Evolutionary conservation across 1,140 invertebrate genomes (phyloP), one percentile per base, ranked within the genome.

Genomic region (Saccostrea cuccullata): DNA sequence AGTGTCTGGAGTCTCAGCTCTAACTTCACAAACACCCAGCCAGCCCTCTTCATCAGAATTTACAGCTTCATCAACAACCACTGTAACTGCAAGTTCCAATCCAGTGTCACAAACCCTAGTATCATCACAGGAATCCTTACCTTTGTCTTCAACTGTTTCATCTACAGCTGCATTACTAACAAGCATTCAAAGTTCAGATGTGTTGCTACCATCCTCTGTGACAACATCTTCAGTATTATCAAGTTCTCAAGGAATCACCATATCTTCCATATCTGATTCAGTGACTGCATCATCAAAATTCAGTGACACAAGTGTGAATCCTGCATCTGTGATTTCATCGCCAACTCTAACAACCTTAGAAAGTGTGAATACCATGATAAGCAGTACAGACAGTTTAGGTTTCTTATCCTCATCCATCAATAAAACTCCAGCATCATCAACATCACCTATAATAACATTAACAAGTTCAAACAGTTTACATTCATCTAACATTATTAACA

Each of bases 201-300:
- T 36, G 1, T 2, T 77, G 12, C 15, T 36, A 8, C 30, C 70
- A 30, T 77, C 70, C 23, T 26, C 70, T 3, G 2, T 77, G 12
- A 77, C 23, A 84, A 12, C 82, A 84, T 84, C 82, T n/a, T 84
- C 40, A 84, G 20, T 12, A 17, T 84, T 36, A 82, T 30, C 77
- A 64, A 64, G 58, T 64, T 20, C 58, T 64, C 58, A 64, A 20
- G 58, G n/a, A 64, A 64, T 6, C n/a, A 64, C 26, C 23, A 77
- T 9, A 2, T 67, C 60, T n/a, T 67, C 17, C n/a, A 67, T 23
- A 67, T n/a, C 60, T 67, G 60, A 9, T 36, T 30, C 26, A 77
- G 30, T 77, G 23, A 36, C 30, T 15, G 30, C 30, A 77, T 36
- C 70, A 36, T 77, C 26, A 30, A 15, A 26, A 26, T 13, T 3